These are phyloP conservation scores for Mythimna pallens DNA, from an alignment of 2,888 invertebrate genomes.

Conservation along the genomic window DNA sequence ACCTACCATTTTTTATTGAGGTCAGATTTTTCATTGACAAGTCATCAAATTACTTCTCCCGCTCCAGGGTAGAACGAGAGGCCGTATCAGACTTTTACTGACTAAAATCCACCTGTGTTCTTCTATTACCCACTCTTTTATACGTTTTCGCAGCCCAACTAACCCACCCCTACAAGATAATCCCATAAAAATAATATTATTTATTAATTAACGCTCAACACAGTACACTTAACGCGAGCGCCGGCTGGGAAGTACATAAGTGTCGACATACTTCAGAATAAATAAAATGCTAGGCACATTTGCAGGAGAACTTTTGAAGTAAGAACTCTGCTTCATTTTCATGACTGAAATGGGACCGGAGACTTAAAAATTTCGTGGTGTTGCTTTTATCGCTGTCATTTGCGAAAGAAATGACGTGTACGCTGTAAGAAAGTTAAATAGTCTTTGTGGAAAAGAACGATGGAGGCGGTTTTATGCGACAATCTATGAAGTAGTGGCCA, in stretches of 20 bases:
- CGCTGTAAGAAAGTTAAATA: not conserved
- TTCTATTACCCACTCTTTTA: too few species aligned
- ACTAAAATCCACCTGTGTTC: too few species aligned
- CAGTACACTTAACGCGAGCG: constrained; percentile 44
- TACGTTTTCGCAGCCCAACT: too few species aligned
- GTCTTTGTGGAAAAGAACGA: not conserved
- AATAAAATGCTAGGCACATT: constrained; percentile 53
- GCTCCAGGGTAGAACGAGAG: too few species aligned
- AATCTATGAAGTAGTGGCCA: not conserved
- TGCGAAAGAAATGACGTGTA: constrained; percentile 17
- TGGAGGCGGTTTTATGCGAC: not conserved
- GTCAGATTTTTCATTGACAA: too few species aligned
- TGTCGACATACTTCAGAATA: constrained; percentile 51
- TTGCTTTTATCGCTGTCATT: constrained; percentile 46
- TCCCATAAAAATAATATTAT: constrained; percentile 29
- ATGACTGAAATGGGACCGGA: constrained; percentile 47
- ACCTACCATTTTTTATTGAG: too few species aligned
- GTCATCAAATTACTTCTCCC: too few species aligned
- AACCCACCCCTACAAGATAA: not conserved
- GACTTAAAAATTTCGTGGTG: constrained; percentile 54
- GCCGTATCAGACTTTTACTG: too few species aligned
- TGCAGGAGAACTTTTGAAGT: constrained; percentile 48
- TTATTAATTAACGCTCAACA: constrained; percentile 42
- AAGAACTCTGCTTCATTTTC: constrained; percentile 53
- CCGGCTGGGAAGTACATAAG: constrained; percentile 33